Conservation (phyloP, 2,113 vertebrate species). For the Coptodon rendalli region DNA sequence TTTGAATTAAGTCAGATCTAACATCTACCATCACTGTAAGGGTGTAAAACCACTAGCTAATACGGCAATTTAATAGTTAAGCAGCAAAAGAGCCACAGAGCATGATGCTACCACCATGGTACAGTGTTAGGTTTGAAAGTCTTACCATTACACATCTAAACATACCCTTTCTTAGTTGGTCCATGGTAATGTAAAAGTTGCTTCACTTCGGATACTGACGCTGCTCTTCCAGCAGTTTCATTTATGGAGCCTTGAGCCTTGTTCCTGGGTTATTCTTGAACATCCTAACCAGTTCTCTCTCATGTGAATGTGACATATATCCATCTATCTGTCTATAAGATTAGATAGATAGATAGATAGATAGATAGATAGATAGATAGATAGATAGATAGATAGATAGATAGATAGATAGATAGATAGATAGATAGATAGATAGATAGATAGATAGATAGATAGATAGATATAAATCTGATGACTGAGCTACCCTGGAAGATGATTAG, state of each 20-base stretch:
- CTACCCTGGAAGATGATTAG: not conserved
- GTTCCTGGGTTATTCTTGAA: not conserved
- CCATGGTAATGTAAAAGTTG: not conserved
- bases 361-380: too few species aligned
- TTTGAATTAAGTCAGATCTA: too few species aligned
- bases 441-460: not conserved
- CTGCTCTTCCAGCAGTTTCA: not conserved
- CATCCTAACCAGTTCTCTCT: not conserved
- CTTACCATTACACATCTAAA: not conserved
- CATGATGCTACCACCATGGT: not conserved
- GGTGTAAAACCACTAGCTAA: not conserved
- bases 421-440: not conserved
- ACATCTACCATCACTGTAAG: not conserved
- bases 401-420: fast-evolving
- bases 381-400: not conserved
- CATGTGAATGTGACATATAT: not conserved
- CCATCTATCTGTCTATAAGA: not conserved
- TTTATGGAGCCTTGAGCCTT: not conserved
- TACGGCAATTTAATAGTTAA: not conserved
- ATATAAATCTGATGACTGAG: not conserved
- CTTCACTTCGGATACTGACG: not conserved
- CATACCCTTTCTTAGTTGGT: not conserved
- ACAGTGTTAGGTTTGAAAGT: not conserved
- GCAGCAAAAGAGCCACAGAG: not conserved
- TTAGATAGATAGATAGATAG: too few species aligned